Percentiles rank a stretch among this genome's conserved stretches.
Evolutionary conservation across 2,113 vertebrate genomes (phyloP).

Genomic region (Pimephales promelas): DNA sequence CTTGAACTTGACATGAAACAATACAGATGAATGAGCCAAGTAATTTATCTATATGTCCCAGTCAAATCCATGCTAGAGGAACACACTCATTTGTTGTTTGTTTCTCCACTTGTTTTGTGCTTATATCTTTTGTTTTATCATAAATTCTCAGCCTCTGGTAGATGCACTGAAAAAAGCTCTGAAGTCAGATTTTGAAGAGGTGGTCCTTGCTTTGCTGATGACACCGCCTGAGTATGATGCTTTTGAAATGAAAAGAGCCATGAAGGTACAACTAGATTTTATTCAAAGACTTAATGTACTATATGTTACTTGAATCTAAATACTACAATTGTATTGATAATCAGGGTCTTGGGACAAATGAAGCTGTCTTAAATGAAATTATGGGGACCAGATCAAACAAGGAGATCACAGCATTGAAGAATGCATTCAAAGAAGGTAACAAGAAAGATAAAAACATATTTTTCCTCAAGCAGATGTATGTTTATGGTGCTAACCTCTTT

Average conservation of each 20-base stretch:
- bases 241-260: slow-evolving; percentile 74
- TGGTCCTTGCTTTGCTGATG: slow-evolving; percentile 84
- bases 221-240: slow-evolving; percentile 87
- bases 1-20: neutral
- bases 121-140: neutral
- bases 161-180: slow-evolving; percentile 80
- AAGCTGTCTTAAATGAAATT: slow-evolving; percentile 86
- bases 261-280: slow-evolving; percentile 61
- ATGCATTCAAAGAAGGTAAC: slow-evolving; percentile 81
- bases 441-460: neutral
- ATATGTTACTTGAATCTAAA: neutral
- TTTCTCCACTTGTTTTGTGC: neutral
- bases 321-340: neutral
- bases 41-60: neutral
- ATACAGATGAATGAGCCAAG: neutral
- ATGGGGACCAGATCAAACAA: slow-evolving; percentile 83
- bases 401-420: slow-evolving; percentile 79
- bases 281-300: neutral
- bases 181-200: slow-evolving; percentile 78
- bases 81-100: neutral
- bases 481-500: neutral
- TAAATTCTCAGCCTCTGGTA: slow-evolving; percentile 75
- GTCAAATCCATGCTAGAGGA: neutral
- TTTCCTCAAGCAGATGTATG: neutral
- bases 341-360: slow-evolving; percentile 87